Base-by-base conservation (phyloP, 2,113 vertebrate genomes). In the Oostethus manadensis region DNA sequence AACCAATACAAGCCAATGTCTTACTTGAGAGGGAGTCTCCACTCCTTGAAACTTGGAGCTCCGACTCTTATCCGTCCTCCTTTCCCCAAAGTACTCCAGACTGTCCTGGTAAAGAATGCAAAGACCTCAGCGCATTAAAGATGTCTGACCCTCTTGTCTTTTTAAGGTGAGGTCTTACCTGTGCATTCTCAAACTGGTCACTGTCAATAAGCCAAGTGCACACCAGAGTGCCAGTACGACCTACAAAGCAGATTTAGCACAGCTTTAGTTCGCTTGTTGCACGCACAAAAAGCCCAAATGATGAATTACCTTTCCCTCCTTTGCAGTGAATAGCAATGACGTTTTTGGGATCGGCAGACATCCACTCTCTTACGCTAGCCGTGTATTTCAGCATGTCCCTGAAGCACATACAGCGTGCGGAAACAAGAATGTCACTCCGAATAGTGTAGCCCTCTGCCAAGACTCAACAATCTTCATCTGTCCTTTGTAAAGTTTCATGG, bases 21-120 rank as follows among this genome's bases (percentile, higher is more conserved):
- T 44, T 26, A 97, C 96, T 91, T 98, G 96, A 50, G 97, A 99
- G 10, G 96, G 96, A 33, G 96, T 99, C 88, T 98, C 97, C 69
- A 99, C 91, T 60, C 94, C 95, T 69, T 98, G 95, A 70, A 92
- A 98, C 74, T 98, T 98, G 20, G 88, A 88, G 72, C 95, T 94
- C 35, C 54, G 89, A 70, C 87, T 92, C 86, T 89, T 94, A 77
- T 98, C 94, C 0, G 96, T 98, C 81, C 94, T 90, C 53, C 93
- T 88, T 71, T 94, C 92, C 21, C 95, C 97, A 85, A 99, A 98
- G 79, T 93, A 95, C 13, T 90, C 84, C 79, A 97, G 84, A 70
- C 94, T 96, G 57, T 93, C 94, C 96, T 83, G 11, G 8, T 13
- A 44, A 43, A 55, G 2, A 49, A 62, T 55, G 16, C 51, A 18